Percentiles rank a stretch among this genome's conserved stretches.
phyloP scores from a whole-genome alignment of 1,140 invertebrate species.

The Stegodyphus dumicola region DNA sequence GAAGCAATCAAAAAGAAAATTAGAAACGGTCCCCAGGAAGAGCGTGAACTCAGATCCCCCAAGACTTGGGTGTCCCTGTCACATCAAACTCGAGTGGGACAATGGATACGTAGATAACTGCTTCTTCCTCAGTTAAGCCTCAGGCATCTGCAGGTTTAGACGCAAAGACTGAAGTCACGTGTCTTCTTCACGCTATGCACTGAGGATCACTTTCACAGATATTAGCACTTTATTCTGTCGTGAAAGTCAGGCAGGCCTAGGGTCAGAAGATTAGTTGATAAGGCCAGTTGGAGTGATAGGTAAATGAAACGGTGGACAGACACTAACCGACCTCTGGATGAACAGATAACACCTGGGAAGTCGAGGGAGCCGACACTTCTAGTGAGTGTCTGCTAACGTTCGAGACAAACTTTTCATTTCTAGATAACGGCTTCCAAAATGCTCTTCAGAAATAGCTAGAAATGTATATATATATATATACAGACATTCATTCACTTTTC shows the following conservation, averaged over 20 bases:
- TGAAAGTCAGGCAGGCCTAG: conserved; percentile 19
- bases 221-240: conserved; percentile 53
- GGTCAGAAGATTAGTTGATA: conserved; percentile 10
- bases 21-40: conserved; percentile 11
- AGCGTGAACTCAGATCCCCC: neutral
- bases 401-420: too few species aligned
- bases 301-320: conserved; percentile 31
- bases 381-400: neutral
- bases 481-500: too few species aligned
- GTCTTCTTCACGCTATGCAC: conserved; percentile 34
- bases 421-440: too few species aligned
- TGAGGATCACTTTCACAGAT: conserved; percentile 56
- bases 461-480: too few species aligned
- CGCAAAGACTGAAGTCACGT: conserved; percentile 35
- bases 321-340: conserved; percentile 39
- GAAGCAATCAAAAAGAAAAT: neutral
- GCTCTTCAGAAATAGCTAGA: too few species aligned
- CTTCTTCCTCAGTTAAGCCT: neutral
- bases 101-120: conserved; percentile 44
- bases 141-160: neutral
- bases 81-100: conserved; percentile 53
- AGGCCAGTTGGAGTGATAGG: conserved; percentile 43
- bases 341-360: conserved; percentile 33
- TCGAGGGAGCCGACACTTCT: too few species aligned
- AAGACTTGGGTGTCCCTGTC: conserved; percentile 56